Evolutionary conservation across 2,888 invertebrate species (phyloP), one percentile per base, ranked within the genome.

Genomic region (Acanthopleura granulata): DNA sequence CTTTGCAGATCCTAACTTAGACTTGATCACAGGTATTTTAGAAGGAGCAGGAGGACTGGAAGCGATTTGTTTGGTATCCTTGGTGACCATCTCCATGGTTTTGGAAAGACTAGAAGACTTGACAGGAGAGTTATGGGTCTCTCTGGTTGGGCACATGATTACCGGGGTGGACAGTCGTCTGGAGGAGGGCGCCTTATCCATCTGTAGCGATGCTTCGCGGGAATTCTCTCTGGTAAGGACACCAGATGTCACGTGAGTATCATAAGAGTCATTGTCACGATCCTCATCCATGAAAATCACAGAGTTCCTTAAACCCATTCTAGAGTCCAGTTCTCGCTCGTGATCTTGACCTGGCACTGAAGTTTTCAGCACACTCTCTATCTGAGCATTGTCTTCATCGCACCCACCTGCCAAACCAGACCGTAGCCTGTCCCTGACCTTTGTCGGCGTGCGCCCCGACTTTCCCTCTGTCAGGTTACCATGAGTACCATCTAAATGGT

Each of bases 281-380:
- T 86, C 84, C 69, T 85, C 86, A 72, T 86, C 87, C 73, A 85
- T 75, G 75, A 83, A 86, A 73, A 84, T 83, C 72, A 85, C 77
- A 49, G 86, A 85, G 73, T 82, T 84, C 69, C 84, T 77, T 72
- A 86, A 78, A 22, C 80, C 81, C 72, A 84, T 83, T 27, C 77
- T 80, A 25, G 80, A 74, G 57, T 85, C 85, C 3, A 71, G 49
- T 4, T 71, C 71, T n/a, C 71, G 3, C 14, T 40, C 71, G 1
- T 40, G 49, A 22, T 71, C 71, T 14, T 3, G 50, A 40, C 3
- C 40, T 6, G 49, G 81, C 69, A 85, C 57, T 18, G 86, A 85
- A 80, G 84, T 87, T 51, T 86, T 80, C 30, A 83, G 82, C 72
- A 84, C 76, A 79, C 85, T 86, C 69, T 87, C 87, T 57, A 84